Evolutionary conservation across 1,140 invertebrate species (phyloP), one percentile per base, ranked within the genome.

Genomic region (Heliconius hewitsoni): DNA sequence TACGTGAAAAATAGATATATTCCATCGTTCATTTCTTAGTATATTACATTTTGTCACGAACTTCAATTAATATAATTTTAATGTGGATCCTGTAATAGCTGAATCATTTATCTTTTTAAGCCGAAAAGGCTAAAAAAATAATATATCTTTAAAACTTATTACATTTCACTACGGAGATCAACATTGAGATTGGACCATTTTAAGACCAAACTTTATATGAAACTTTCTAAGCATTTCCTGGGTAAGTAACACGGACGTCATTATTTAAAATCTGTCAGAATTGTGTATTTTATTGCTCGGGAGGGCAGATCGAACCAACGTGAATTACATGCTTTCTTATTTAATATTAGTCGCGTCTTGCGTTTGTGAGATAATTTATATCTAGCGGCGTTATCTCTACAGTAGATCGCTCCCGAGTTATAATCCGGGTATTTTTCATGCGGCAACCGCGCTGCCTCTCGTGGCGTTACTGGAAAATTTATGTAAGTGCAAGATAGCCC

Each of bases 211-310:
- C 77, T 84, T 84, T 81, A 75, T 80, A 86, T 87, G 80, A 87
- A 89, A 91, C 87, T 92, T 92, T 92, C 91, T 90, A 92, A 90
- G 86, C 87, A 86, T 91, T 92, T 93, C 90, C 93, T 91, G 88
- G 86, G 78, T 85, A 85, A 87, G 81, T 85, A 85, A 85, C 85
- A 78, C 90, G 90, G 92, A 92, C 86, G 91, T 93, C 90, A 92
- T 94, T 94, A 94, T 94, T 93, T 92, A 92, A 91, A 89, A 92
- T 91, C 92, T 94, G 93, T 94, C 93, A 94, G 91, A 94, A 92
- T 88, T 91, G 85, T 93, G 86, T 93, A 93, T 91, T 94, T 93
- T 94, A 94, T 92, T 91, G 84, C 90, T 84, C 80, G 82, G 85
- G 77, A 81, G 86, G 74, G 86, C 80, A 90, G 83, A 92, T 90